Percentiles rank a stretch among this genome's conserved stretches.
These are phyloP conservation scores for Cotesia congregata DNA, from an alignment of 2,888 invertebrate genomes.

Conservation along the genomic window DNA sequence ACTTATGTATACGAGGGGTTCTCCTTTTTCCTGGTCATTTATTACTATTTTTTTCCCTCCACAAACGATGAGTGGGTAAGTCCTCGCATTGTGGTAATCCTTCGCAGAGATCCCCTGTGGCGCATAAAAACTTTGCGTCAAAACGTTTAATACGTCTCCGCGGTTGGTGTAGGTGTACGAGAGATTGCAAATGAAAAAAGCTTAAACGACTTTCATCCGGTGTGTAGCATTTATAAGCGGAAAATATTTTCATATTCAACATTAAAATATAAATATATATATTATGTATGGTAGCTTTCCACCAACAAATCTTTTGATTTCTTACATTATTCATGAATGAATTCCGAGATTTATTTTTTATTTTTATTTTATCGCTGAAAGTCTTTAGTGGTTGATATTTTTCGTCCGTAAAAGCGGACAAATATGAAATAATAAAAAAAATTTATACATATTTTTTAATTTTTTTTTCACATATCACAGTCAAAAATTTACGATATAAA, in stretches of 20 bases:
- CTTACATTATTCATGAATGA: slow-evolving; percentile 17
- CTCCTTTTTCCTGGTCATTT: slow-evolving; percentile 24
- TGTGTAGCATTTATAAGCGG: slow-evolving; percentile 27
- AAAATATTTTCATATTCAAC: slow-evolving; percentile 30
- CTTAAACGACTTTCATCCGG: slow-evolving; percentile 26
- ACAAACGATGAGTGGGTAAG: slow-evolving; percentile 19
- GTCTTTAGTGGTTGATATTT: neutral
- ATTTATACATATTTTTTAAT: neutral
- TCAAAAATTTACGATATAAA: too few relatives aligned
- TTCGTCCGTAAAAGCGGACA: neutral
- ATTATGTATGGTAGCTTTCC: neutral
- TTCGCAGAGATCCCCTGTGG: slow-evolving; percentile 28
- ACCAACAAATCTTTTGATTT: slow-evolving; percentile 2
- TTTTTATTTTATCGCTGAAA: neutral
- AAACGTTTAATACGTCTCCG: slow-evolving; percentile 38
- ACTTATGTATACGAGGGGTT: slow-evolving; percentile 7
- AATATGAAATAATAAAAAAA: neutral
- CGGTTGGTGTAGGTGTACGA: slow-evolving; percentile 9
- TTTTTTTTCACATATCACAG: neutral
- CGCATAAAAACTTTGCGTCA: slow-evolving; percentile 38
- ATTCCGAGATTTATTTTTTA: slow-evolving; percentile 7
- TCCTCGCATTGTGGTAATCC: slow-evolving; percentile 31
- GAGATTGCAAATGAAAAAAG: slow-evolving; percentile 27
- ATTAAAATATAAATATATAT: slow-evolving; percentile 14
- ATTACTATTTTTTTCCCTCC: slow-evolving; percentile 11